phyloP scores from a whole-genome alignment of 2,888 invertebrate genomes.

The Platyscelio sp. region DNA sequence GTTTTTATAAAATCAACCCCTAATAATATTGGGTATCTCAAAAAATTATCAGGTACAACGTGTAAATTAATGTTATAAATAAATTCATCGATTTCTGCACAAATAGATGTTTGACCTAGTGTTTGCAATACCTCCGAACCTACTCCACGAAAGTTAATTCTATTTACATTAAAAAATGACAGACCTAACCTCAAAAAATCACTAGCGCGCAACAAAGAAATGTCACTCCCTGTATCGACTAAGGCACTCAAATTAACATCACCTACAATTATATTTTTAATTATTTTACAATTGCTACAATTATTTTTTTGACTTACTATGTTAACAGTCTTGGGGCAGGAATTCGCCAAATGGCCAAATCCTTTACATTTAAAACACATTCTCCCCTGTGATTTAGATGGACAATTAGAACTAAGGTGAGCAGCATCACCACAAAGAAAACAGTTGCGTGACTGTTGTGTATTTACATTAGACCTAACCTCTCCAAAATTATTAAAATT shows the following conservation, averaged over 20 bases:
- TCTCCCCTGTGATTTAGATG: conserved; percentile 7
- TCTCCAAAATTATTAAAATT: too few species aligned
- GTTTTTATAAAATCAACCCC: too few species aligned
- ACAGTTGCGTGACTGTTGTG: too few species aligned
- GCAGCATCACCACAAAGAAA: neutral
- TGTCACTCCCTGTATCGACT: conserved; percentile 52
- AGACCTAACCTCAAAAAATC: conserved; percentile 37
- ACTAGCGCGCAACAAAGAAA: conserved; percentile 30
- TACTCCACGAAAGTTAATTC: conserved; percentile 36
- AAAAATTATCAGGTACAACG: too few species aligned
- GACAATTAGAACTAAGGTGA: conserved; percentile 44
- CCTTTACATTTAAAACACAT: conserved; percentile 51
- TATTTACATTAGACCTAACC: too few species aligned
- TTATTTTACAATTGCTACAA: too few species aligned
- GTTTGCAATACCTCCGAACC: conserved; percentile 33
- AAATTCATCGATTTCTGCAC: neutral
- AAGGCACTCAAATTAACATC: conserved; percentile 1
- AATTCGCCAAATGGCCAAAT: conserved; percentile 37
- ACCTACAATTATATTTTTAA: too few species aligned
- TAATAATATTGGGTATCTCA: too few species aligned
- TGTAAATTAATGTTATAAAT: too few species aligned
- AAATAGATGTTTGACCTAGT: conserved; percentile 9
- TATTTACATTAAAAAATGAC: neutral
- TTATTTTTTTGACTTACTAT: neutral
- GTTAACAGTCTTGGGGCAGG: neutral